Conservation (phyloP, 2,113 vertebrate species). For the Lamprotornis superbus region DNA sequence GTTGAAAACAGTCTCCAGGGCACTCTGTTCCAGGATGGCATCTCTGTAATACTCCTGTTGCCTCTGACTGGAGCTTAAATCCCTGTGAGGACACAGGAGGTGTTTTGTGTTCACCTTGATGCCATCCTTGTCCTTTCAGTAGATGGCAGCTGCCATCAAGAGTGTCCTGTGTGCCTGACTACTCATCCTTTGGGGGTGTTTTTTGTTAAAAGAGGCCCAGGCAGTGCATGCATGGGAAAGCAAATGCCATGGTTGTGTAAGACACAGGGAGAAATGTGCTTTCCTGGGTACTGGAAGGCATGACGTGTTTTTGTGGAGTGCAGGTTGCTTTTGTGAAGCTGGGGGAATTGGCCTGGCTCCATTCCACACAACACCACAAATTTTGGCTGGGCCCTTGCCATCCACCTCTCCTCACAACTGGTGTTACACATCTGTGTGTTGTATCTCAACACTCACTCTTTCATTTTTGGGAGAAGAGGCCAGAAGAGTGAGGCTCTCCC, state of each 20-base stretch:
- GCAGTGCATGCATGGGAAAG: fast-evolving
- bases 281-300: background rate
- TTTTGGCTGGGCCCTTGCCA: background rate
- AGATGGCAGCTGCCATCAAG: background rate
- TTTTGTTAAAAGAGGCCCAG: background rate
- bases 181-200: background rate
- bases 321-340: background rate
- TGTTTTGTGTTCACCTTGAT: background rate
- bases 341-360: background rate
- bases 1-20: background rate
- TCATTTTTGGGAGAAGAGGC: background rate
- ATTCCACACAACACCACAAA: fast-evolving
- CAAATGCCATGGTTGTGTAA: background rate
- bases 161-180: background rate
- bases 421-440: fast-evolving
- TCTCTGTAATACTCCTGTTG: background rate
- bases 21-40: fast-evolving
- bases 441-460: background rate
- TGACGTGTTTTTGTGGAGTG: background rate
- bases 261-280: background rate
- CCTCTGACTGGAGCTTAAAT: background rate
- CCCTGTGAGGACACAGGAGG: background rate
- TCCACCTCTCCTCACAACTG: background rate
- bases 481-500: background rate
- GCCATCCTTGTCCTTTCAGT: background rate